phyloP scores from a whole-genome alignment of 2,797 vertebrate genomes.

The Lophura swinhoii region DNA sequence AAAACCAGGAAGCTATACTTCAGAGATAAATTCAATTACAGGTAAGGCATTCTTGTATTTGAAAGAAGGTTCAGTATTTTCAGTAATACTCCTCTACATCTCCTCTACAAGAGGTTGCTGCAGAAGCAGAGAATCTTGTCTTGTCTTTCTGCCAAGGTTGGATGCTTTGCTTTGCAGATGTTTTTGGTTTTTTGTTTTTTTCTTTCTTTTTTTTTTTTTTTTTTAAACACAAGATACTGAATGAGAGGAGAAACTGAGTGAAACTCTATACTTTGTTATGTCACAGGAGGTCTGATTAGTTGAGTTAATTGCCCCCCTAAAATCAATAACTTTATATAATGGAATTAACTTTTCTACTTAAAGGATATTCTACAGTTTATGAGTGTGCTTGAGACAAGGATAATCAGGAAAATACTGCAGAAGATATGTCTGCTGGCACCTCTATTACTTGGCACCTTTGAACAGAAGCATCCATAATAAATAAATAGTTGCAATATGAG shows the following conservation, averaged over 20 bases:
- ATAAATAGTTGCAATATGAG: background rate
- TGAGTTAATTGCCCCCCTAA: background rate
- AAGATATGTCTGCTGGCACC: background rate
- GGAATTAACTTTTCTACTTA: background rate
- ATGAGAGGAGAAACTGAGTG: background rate
- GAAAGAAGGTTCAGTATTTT: background rate
- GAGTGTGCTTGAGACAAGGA: background rate
- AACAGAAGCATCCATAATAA: background rate
- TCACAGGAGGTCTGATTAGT: background rate
- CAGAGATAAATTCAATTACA: background rate
- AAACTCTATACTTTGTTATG: background rate
- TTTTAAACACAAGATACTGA: background rate
- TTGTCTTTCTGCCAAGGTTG: background rate
- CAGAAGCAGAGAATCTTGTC: background rate
- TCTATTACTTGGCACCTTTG: background rate
- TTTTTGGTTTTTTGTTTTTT: no score
- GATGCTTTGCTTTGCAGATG: background rate
- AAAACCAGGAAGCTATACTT: background rate
- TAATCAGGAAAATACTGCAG: background rate
- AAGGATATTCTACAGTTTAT: background rate
- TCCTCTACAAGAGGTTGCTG: rapidly evolving
- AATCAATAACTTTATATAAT: background rate
- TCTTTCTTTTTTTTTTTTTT: no score
- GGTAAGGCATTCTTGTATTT: rapidly evolving
- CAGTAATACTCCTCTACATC: background rate